Evolutionary conservation across 2,888 invertebrate species (phyloP), one percentile per base, ranked within the genome.

Genomic region (Synergus itoensis): DNA sequence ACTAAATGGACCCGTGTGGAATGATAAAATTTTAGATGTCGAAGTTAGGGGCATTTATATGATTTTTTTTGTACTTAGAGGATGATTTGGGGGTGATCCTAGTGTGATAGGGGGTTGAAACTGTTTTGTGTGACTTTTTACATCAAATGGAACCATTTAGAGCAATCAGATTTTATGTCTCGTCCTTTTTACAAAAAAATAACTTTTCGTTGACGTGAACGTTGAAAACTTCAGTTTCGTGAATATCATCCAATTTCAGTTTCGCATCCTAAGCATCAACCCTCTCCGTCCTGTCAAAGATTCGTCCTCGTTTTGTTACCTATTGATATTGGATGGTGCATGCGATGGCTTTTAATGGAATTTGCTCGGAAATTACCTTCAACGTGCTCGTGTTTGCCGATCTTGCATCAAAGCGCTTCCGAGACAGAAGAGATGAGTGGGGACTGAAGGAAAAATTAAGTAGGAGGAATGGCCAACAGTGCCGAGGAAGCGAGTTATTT

Each of bases 401-500:
- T 77, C 80, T 57, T 18, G 40, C 48, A 53, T 73, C 73, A 64
- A 76, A 79, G 65, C 40, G 43, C 45, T 62, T 73, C 63, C 75
- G 77, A 79, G 78, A 82, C 76, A 79, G 63, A 75, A 64, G 53
- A 75, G 79, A 77, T 63, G 53, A 57, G 78, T 67, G 69, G 76
- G 80, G 78, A 77, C 77, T 76, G 77, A 75, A 77, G 76, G 41
- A 43, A 78, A 78, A 78, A 81, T 21, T 64, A 69, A 79, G 75
- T 36, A 77, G 77, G 82, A 81, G 76, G 63, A 76, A 82, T 79
- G 76, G 79, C 77, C 78, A 40, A 79, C 80, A 76, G 82, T 82
- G 81, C 83, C 76, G 36, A 53, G 45, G 36, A 53, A 73, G 73
- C 53, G 82, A 85, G 85, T 87, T 87, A 87, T 87, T 87, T 87